These are phyloP conservation scores for Halcyon chelicuti DNA, from an alignment of 2,797 vertebrate genomes.

Conservation along the genomic window DNA sequence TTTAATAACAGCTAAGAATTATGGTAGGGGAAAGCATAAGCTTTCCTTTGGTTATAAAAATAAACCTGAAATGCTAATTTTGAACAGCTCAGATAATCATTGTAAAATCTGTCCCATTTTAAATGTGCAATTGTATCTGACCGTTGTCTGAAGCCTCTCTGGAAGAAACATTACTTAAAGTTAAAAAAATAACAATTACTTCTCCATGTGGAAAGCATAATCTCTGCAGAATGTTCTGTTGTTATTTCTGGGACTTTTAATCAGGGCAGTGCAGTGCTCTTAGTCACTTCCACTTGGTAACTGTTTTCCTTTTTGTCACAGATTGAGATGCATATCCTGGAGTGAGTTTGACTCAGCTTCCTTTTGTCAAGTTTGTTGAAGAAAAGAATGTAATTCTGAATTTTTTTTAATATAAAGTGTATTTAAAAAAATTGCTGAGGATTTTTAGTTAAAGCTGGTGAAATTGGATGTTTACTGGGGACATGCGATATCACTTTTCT, in stretches of 20 bases:
- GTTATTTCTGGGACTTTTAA: constrained; percentile 53
- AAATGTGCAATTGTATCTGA: background rate
- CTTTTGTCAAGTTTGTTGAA: constrained; percentile 39
- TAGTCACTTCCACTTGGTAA: constrained; percentile 57
- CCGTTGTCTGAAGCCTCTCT: background rate
- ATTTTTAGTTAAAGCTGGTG: background rate
- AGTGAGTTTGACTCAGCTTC: constrained; percentile 47
- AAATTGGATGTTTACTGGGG: background rate
- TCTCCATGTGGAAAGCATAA: background rate
- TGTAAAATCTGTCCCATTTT: background rate
- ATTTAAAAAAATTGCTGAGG: background rate
- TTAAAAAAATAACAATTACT: constrained; percentile 35
- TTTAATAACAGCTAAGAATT: background rate
- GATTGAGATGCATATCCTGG: constrained; percentile 19
- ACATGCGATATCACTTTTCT: background rate
- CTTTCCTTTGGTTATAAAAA: background rate
- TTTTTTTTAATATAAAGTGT: background rate
- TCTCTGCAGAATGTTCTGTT: background rate
- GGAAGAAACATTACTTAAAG: background rate
- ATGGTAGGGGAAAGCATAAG: background rate
- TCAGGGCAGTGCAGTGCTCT: constrained; percentile 37
- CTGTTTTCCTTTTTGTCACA: constrained; percentile 46
- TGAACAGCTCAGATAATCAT: background rate
- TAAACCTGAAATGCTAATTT: constrained; percentile 11
- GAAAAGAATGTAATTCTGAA: background rate